These are phyloP conservation scores for Oophaga pumilio DNA, from an alignment of 2,113 vertebrate species.

Conservation along the genomic window DNA sequence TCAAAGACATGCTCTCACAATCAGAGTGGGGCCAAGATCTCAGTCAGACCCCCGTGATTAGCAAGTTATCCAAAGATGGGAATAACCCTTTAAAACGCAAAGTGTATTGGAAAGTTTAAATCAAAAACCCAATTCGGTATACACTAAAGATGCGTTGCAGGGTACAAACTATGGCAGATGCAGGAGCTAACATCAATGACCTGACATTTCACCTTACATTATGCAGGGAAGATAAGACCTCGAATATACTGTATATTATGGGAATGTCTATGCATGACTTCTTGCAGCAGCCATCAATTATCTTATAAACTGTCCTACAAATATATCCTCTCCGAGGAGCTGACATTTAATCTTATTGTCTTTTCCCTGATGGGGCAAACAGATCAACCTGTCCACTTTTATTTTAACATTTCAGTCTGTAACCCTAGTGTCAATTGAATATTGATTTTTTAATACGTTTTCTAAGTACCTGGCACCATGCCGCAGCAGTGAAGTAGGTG, in stretches of 20 bases:
- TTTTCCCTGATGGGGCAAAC: neutral
- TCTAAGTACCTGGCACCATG: conserved; percentile 47
- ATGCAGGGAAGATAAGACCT: neutral
- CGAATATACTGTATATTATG: neutral
- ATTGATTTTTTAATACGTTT: conserved; percentile 54
- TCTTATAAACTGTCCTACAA: neutral
- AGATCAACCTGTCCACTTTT: conserved; percentile 33
- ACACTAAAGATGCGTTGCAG: neutral
- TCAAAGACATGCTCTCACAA: no score
- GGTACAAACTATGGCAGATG: neutral
- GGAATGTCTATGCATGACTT: conserved; percentile 17
- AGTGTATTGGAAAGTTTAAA: neutral
- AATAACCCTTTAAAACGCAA: neutral
- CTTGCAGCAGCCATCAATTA: neutral
- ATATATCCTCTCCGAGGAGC: neutral
- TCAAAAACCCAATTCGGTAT: neutral
- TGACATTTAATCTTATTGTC: neutral
- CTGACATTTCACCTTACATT: conserved; percentile 1
- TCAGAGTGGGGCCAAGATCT: no score
- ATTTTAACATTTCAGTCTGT: conserved; percentile 37
- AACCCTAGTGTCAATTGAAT: conserved; percentile 54
- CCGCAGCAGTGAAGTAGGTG: conserved; percentile 37
- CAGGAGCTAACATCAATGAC: neutral
- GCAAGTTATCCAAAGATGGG: no score
- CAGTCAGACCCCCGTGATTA: no score